Conservation (phyloP, 2,797 vertebrate genomes). For the Mareca strepera region DNA sequence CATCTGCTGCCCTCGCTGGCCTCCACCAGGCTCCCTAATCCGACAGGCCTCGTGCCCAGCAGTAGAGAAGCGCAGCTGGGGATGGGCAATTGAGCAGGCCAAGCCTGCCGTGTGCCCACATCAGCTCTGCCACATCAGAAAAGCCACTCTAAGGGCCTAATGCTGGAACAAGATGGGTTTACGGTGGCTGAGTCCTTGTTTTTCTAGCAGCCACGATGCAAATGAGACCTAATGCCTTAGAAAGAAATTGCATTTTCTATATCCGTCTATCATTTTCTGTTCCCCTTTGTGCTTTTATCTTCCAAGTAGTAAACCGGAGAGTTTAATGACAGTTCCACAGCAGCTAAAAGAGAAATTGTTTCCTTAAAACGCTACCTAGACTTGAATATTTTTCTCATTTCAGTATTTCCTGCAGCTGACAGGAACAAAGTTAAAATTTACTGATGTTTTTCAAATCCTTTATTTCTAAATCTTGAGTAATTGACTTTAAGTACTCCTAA, state of each 20-base stretch:
- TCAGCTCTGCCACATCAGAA: background rate
- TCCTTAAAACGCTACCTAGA: background rate
- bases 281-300: fast-evolving
- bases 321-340: fast-evolving
- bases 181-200: background rate
- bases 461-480: background rate
- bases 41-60: background rate
- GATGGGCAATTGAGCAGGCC: background rate
- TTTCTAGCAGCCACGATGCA: fast-evolving
- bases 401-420: background rate
- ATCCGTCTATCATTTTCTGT: background rate
- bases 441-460: background rate
- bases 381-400: fast-evolving
- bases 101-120: background rate
- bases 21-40: background rate
- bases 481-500: background rate
- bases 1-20: background rate
- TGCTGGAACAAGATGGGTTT: background rate
- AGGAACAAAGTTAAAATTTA: background rate
- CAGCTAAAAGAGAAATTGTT: fast-evolving
- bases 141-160: background rate
- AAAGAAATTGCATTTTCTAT: fast-evolving
- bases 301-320: fast-evolving
- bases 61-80: background rate
- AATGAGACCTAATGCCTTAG: background rate